Percentiles rank a stretch among this genome's conserved stretches.
These are phyloP conservation scores for Podocnemis expansa DNA, from an alignment of 2,113 vertebrate species.

Conservation along the genomic window DNA sequence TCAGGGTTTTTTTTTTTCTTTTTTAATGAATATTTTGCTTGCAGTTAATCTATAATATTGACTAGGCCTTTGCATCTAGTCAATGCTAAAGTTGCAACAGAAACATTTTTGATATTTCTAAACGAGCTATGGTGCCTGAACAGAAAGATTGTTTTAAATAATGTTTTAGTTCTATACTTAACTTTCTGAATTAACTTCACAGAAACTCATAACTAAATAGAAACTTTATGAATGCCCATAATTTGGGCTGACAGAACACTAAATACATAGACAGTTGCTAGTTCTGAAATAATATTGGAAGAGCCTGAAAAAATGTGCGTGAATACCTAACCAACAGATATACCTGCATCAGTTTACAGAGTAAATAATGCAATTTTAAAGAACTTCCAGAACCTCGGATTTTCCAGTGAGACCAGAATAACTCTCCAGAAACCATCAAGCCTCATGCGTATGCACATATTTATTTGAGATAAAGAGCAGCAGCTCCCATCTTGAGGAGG, in stretches of 20 bases:
- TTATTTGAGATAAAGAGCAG: not conserved
- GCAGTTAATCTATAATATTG: not conserved
- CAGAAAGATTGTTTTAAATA: not conserved
- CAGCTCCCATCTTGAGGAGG: not conserved
- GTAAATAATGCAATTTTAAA: not conserved
- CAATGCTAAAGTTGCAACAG: not conserved
- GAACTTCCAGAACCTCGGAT: not conserved
- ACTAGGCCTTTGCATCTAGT: not conserved
- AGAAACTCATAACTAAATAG: not conserved
- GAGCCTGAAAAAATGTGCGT: not conserved
- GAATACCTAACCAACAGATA: not conserved
- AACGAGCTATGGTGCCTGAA: not conserved
- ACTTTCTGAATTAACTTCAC: not conserved
- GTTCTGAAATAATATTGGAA: not conserved
- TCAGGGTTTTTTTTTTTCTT: not conserved
- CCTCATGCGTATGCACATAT: not conserved
- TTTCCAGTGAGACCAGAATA: not conserved
- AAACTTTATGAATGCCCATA: rapidly evolving
- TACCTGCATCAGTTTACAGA: not conserved
- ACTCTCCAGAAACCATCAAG: not conserved
- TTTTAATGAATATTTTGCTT: not conserved
- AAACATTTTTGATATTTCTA: not conserved
- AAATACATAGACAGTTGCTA: not conserved
- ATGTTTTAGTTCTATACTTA: not conserved
- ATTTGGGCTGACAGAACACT: not conserved